Base-by-base conservation (phyloP, 2,888 invertebrate genomes). In the Cryptophagus acutangulus region DNA sequence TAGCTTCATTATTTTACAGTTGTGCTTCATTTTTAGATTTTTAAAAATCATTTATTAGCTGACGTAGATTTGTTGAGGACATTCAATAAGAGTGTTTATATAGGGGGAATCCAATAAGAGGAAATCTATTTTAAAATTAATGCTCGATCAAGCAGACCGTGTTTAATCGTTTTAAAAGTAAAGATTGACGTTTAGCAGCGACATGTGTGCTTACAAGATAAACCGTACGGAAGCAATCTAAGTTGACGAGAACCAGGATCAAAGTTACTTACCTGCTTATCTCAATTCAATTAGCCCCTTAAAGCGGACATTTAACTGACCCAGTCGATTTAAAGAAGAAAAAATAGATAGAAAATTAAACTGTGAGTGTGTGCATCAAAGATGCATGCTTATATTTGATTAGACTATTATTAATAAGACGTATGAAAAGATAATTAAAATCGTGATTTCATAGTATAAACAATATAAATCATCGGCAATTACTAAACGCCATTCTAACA, bases 221-320 rank as follows among this genome's bases (percentile, higher is more conserved):
- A 59, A 59, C 56, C 49, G 51, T 49, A 45, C 57, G 59, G 56
- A 31, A 57, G 61, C 60, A 62, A 63, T 64, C 63, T 60, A 58
- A 64, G 63, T 64, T 66, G 66, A 66, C 65, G 65, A 63, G 58
- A 62, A 57, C 55, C 64, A 64, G 65, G 64, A 66, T 64, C 62
- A 63, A 63, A 63, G 61, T 58, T 58, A 50, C 57, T 55, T 54
- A 61, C 58, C 59, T 60, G 59, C 54, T 61, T 59, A 65, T 64
- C 60, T 57, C 53, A 46, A 60, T 59, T 62, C 66, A 65, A 66
- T 65, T 66, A 63, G 57, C 54, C 59, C 59, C 50, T 51, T 48
- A 53, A 52, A 8, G 6, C 46, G 46, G 47, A 51, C 48, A 57
- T 57, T 54, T 55, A 57, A 59, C 50, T 54, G 54, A 51, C 56